Conservation (phyloP, 2,113 vertebrate genomes). For the Bungarus multicinctus region DNA sequence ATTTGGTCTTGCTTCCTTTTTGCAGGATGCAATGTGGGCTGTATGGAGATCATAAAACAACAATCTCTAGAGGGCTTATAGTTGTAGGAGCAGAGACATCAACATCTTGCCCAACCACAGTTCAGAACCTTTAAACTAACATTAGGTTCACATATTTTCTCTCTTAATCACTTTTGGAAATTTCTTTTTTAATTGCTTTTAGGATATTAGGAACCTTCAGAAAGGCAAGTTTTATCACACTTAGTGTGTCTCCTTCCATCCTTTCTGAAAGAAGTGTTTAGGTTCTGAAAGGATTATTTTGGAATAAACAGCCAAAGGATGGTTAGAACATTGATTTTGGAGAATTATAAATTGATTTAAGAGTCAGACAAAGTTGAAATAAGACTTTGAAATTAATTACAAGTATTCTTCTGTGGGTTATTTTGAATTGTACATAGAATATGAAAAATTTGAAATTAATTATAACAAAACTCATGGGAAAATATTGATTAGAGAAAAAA, state of each 20-base stretch:
- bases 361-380: neutral
- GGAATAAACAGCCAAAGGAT: neutral
- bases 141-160: neutral
- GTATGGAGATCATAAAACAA: neutral
- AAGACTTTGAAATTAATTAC: neutral
- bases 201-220: neutral
- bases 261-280: neutral
- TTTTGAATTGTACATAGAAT: neutral
- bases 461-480: neutral
- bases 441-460: neutral
- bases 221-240: neutral
- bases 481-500: neutral
- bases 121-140: neutral
- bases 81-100: neutral
- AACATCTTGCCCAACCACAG: neutral
- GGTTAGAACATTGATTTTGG: neutral
- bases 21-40: neutral
- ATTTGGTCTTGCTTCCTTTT: neutral
- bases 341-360: neutral
- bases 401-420: neutral
- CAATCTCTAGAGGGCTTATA: neutral
- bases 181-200: neutral
- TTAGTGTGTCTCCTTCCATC: neutral
- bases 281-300: neutral
- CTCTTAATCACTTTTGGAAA: neutral